Conservation (phyloP, 2,888 invertebrate species). For the Lobophora halterata region DNA sequence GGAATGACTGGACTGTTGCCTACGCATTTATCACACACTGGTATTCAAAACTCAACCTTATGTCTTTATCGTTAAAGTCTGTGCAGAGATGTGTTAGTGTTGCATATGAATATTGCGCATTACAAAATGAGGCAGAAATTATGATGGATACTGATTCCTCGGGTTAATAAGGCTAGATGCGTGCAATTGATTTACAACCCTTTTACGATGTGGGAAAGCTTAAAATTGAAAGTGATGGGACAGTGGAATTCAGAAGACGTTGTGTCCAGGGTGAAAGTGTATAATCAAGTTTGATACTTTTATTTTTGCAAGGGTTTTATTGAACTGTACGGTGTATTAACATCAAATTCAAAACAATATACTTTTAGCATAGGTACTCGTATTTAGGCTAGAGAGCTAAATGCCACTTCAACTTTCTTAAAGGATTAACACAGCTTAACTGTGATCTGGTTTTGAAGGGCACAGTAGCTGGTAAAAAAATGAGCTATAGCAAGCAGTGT, state of each 20-base stretch:
- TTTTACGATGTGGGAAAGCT: slow-evolving; percentile 28
- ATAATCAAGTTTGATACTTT: background rate
- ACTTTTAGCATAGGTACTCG: too few relatives aligned
- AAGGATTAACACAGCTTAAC: too few relatives aligned
- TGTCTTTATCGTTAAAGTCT: slow-evolving; percentile 32
- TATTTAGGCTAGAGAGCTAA: too few relatives aligned
- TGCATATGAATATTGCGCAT: slow-evolving; percentile 66
- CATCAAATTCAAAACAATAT: too few relatives aligned
- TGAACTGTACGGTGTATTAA: too few relatives aligned
- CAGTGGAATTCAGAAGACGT: slow-evolving; percentile 47
- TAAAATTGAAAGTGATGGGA: slow-evolving; percentile 27
- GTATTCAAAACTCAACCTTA: slow-evolving; percentile 41
- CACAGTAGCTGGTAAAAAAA: too few relatives aligned
- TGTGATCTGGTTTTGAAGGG: too few relatives aligned
- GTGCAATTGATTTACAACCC: slow-evolving; percentile 26
- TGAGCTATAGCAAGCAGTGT: too few relatives aligned
- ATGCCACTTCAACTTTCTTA: too few relatives aligned
- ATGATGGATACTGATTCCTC: slow-evolving; percentile 77
- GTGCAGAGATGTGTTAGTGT: slow-evolving; percentile 40
- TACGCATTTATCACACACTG: slow-evolving; percentile 39
- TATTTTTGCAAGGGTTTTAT: too few relatives aligned
- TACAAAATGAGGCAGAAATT: slow-evolving; percentile 78
- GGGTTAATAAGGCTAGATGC: slow-evolving; percentile 72
- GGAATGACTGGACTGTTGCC: slow-evolving; percentile 50
- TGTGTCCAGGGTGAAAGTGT: slow-evolving; percentile 21